phyloP scores from a whole-genome alignment of 2,888 invertebrate genomes.

The Drosophila prostipennis region DNA sequence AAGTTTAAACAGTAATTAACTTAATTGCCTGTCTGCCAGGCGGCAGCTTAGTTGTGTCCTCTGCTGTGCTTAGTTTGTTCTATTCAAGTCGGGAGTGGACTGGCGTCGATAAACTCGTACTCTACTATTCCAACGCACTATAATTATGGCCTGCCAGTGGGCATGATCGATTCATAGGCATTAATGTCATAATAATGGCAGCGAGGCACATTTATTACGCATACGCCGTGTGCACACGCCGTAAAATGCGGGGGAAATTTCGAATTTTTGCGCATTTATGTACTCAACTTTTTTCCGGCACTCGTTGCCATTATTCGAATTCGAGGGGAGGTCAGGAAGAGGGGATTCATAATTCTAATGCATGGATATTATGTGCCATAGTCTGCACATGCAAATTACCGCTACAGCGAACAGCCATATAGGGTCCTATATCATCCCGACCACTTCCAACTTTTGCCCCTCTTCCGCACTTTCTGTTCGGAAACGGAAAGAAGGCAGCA shows the following conservation, averaged over 20 bases:
- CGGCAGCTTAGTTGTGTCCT: constrained; percentile 22
- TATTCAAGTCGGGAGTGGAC: not conserved
- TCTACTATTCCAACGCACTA: constrained; percentile 17
- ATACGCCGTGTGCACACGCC: constrained; percentile 65
- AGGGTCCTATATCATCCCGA: constrained; percentile 27
- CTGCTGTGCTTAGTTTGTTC: constrained; percentile 4
- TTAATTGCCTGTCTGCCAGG: constrained; percentile 55
- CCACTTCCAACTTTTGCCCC: constrained; percentile 11
- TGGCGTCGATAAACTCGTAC: constrained; percentile 1
- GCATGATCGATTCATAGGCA: constrained; percentile 65
- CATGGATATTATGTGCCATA: constrained; percentile 71
- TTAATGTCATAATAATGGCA: constrained; percentile 69
- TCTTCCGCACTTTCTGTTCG: constrained; percentile 54
- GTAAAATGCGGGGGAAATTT: constrained; percentile 44
- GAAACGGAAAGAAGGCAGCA: constrained; percentile 64
- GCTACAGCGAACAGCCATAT: constrained; percentile 26
- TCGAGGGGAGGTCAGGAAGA: constrained; percentile 18
- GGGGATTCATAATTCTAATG: constrained; percentile 71
- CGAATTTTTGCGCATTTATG: constrained; percentile 61
- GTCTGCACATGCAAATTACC: constrained; percentile 71
- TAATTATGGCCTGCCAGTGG: constrained; percentile 25
- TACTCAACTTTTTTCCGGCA: constrained; percentile 48
- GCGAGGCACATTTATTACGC: constrained; percentile 61
- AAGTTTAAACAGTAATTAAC: constrained; percentile 59
- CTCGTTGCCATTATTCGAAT: constrained; percentile 61